Percentiles rank a stretch among this genome's conserved stretches.
Evolutionary conservation across 2,113 vertebrate species (phyloP).

Genomic region (Oryctolagus cuniculus): DNA sequence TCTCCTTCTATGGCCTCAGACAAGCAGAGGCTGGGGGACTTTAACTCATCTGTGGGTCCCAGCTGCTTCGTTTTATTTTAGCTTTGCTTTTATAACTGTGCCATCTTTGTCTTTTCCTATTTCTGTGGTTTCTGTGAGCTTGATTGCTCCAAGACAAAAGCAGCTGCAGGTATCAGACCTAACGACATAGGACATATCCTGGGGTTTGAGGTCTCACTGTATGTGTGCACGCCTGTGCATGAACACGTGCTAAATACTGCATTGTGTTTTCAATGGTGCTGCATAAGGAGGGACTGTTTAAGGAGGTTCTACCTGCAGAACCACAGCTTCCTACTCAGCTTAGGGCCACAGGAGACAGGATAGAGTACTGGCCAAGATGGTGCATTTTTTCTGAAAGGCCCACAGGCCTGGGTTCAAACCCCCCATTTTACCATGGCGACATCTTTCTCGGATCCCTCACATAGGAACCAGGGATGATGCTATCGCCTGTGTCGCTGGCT

Average conservation of each 20-base stretch:
- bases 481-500: fast-evolving
- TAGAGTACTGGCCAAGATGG: fast-evolving
- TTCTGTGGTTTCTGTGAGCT: not conserved
- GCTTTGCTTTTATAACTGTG: not conserved
- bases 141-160: not conserved
- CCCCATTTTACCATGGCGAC: not conserved
- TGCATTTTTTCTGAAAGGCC: not conserved
- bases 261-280: not conserved
- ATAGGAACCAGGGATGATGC: fast-evolving
- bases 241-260: not conserved
- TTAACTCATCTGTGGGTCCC: not conserved
- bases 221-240: too few relatives aligned
- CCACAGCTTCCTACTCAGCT: fast-evolving
- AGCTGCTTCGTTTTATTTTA: not conserved
- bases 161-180: not conserved
- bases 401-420: not conserved
- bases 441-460: not conserved
- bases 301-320: fast-evolving
- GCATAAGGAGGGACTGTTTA: fast-evolving
- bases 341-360: fast-evolving
- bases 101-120: not conserved
- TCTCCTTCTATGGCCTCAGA: not conserved
- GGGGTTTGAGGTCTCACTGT: not conserved
- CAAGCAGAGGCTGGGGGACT: not conserved
- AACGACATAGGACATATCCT: not conserved